A percentile compares a stretch with the other conserved stretches of the same genome.
phyloP scores from a whole-genome alignment of 2,888 invertebrate genomes.

The Hirtodrosophila confusa region DNA sequence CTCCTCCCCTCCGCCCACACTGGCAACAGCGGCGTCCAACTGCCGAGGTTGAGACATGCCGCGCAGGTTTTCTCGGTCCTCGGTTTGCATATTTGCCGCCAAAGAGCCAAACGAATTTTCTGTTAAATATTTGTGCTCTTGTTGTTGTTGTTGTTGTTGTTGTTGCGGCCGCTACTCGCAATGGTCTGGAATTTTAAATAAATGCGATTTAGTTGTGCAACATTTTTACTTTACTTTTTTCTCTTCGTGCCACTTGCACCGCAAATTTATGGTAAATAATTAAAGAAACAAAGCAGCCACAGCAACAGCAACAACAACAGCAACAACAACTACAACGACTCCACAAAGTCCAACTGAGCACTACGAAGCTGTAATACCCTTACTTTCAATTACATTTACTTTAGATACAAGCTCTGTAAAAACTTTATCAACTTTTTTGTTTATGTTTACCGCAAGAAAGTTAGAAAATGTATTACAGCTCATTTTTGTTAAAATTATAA shows the following conservation, averaged over 20 bases:
- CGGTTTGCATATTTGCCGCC: slow-evolving; percentile 51
- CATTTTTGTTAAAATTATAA: too few species aligned
- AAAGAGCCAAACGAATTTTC: slow-evolving; percentile 64
- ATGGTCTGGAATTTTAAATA: slow-evolving; percentile 79
- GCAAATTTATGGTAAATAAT: slow-evolving; percentile 65
- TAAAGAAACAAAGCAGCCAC: slow-evolving; percentile 36
- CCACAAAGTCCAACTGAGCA: neutral
- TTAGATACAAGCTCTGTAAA: too few species aligned
- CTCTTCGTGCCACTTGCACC: slow-evolving; percentile 43
- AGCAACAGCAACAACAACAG: neutral
- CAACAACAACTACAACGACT: too few species aligned
- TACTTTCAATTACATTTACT: neutral
- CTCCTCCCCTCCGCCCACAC: slow-evolving; percentile 24
- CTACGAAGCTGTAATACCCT: slow-evolving; percentile 8
- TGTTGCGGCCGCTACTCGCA: slow-evolving; percentile 45
- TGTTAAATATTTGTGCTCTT: slow-evolving; percentile 61
- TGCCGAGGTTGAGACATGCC: slow-evolving; percentile 50
- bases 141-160: slow-evolving; percentile 40
- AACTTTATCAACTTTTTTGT: too few species aligned
- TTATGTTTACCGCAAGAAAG: too few species aligned
- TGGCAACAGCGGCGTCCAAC: slow-evolving; percentile 28
- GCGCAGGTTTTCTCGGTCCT: slow-evolving; percentile 37
- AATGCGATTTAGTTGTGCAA: slow-evolving; percentile 79
- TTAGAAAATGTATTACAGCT: too few species aligned
- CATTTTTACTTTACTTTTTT: slow-evolving; percentile 49